Evolutionary conservation across 2,888 invertebrate species (phyloP).

Genomic region (Laothoe populi): DNA sequence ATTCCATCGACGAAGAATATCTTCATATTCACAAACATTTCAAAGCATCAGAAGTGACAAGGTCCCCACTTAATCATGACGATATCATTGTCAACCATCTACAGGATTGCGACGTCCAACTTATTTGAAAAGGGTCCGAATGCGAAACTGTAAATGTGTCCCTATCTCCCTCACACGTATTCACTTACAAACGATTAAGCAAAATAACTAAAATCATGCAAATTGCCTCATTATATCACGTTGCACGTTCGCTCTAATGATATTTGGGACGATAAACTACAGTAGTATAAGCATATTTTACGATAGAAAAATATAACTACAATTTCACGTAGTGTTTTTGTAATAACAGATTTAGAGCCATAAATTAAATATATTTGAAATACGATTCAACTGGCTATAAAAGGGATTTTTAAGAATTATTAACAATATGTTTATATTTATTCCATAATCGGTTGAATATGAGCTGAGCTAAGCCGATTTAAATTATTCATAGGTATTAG

Average conservation of each 20-base stretch:
- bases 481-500: not conserved
- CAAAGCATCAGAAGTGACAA: slow-evolving; percentile 32
- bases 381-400: not conserved
- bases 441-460: not conserved
- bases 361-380: not conserved
- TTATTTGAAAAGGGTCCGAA: slow-evolving; percentile 44
- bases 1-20: not conserved
- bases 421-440: not conserved
- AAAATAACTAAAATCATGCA: slow-evolving; percentile 13
- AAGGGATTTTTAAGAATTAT: not conserved
- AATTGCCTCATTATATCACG: slow-evolving; percentile 25
- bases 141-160: not conserved
- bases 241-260: slow-evolving; percentile 10
- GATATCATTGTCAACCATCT: slow-evolving; percentile 43
- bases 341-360: no score
- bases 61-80: slow-evolving; percentile 39
- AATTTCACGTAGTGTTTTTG: no score
- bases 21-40: slow-evolving; percentile 31
- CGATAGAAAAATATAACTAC: no score
- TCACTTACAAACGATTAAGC: slow-evolving; percentile 1
- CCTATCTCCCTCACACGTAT: slow-evolving; percentile 9
- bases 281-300: not conserved
- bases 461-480: not conserved
- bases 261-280: slow-evolving; percentile 8
- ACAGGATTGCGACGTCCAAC: slow-evolving; percentile 41